These are phyloP conservation scores for Leptobrachium ailaonicum DNA, from an alignment of 2,113 vertebrate genomes.

Conservation along the genomic window DNA sequence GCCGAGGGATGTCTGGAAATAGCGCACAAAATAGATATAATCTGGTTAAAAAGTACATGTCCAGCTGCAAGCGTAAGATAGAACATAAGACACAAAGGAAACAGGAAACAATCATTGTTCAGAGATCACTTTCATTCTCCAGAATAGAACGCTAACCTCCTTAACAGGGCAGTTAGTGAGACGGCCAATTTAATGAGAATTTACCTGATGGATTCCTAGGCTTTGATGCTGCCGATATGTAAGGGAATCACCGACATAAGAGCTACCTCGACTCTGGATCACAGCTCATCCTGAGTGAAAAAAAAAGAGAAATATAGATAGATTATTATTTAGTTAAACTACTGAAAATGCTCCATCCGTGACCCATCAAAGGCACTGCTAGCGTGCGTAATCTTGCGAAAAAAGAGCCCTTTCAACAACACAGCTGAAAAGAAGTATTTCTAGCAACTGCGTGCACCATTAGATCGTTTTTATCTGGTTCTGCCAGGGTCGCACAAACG, in stretches of 20 bases:
- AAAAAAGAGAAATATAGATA: background rate
- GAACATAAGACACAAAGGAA: conserved; percentile 10
- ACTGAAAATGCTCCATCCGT: background rate
- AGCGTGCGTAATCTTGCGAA: too few relatives aligned
- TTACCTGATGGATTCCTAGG: conserved; percentile 28
- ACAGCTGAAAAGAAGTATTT: too few relatives aligned
- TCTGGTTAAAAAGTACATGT: conserved; percentile 38
- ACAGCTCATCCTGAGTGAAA: background rate
- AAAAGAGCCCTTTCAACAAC: too few relatives aligned
- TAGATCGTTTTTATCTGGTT: too few relatives aligned
- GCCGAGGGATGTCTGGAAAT: conserved; percentile 39
- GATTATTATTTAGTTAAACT: background rate
- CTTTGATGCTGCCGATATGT: background rate
- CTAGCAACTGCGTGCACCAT: too few relatives aligned
- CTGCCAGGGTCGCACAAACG: too few relatives aligned
- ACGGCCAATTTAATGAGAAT: background rate
- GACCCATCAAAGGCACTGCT: too few relatives aligned
- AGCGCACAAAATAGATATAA: conserved; percentile 35
- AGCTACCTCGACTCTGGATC: background rate
- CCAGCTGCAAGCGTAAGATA: conserved; percentile 28
- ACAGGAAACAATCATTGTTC: conserved; percentile 11
- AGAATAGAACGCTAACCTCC: background rate
- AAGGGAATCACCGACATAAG: conserved; percentile 13
- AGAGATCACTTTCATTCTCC: background rate
- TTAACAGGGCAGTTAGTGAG: background rate